Conservation (phyloP, 1,140 invertebrate genomes). For the Rhysida immarginata region DNA sequence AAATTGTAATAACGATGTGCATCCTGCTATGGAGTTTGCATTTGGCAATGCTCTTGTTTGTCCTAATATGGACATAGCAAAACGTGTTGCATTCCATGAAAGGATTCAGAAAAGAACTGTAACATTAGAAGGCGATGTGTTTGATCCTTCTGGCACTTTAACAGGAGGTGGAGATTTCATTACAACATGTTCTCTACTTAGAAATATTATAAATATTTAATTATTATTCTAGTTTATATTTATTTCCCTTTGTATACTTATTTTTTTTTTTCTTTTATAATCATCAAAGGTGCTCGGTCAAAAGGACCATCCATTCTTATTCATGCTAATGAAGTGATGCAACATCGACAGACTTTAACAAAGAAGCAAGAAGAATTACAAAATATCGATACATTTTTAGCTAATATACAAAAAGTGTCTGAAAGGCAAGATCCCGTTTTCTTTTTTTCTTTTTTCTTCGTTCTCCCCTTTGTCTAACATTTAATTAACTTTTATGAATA, state of each 20-base stretch:
- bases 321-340: conserved; percentile 5
- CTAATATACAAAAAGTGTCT: conserved; percentile 13
- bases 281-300: conserved; percentile 1
- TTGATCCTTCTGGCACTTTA: conserved; percentile 74
- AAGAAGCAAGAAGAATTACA: conserved; percentile 34
- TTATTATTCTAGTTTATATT: too few relatives aligned
- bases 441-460: too few relatives aligned
- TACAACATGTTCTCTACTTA: too few relatives aligned
- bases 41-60: conserved; percentile 80
- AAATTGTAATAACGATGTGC: conserved; percentile 49
- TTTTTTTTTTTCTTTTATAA: conserved; percentile 11
- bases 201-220: too few relatives aligned
- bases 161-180: conserved; percentile 57
- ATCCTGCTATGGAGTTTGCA: conserved; percentile 69
- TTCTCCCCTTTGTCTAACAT: too few relatives aligned
- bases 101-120: conserved; percentile 60
- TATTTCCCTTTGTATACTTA: too few relatives aligned
- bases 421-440: too few relatives aligned
- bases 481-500: too few relatives aligned
- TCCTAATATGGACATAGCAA: conserved; percentile 59
- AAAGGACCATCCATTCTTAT: neutral
- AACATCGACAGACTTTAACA: conserved; percentile 34
- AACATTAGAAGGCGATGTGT: conserved; percentile 81
- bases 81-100: conserved; percentile 55
- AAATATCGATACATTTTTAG: conserved; percentile 36